Conservation (phyloP, 2,797 vertebrate genomes). For the Novumbra hubbsi region DNA sequence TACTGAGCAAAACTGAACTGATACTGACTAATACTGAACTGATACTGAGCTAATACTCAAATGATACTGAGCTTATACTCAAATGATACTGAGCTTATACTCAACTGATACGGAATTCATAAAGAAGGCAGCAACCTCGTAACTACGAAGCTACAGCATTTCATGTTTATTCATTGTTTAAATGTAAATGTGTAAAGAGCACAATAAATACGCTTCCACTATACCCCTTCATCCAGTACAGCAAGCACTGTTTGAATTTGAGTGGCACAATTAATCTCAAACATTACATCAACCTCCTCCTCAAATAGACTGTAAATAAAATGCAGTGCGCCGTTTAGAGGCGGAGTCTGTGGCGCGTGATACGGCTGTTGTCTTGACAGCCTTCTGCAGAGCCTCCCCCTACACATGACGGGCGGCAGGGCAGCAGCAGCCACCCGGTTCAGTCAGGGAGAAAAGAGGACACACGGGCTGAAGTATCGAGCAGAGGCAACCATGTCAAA, state of each 20-base stretch:
- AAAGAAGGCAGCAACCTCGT: neutral
- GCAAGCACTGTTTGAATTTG: neutral
- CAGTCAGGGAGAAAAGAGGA: constrained; percentile 52
- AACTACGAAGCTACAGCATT: constrained; percentile 16
- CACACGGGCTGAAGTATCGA: constrained; percentile 27
- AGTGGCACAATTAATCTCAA: neutral
- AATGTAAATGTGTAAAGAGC: constrained; percentile 53
- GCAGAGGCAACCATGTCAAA: constrained; percentile 51
- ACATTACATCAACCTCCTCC: neutral
- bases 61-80: too few species aligned
- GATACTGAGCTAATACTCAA: too few species aligned
- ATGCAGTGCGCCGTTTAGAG: neutral
- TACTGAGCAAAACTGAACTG: too few species aligned
- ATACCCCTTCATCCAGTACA: neutral
- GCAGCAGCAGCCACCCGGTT: constrained; percentile 44
- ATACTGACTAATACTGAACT: too few species aligned
- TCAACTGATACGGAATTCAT: neutral
- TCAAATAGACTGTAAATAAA: neutral
- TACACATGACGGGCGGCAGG: constrained; percentile 20
- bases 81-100: too few species aligned
- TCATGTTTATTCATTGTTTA: constrained; percentile 51
- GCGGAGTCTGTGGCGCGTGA: neutral
- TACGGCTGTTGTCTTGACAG: neutral
- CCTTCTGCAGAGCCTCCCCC: neutral
- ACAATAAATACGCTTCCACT: constrained; percentile 29